Conservation (phyloP, 2,888 invertebrate genomes). For the Parelbella ahira region DNA sequence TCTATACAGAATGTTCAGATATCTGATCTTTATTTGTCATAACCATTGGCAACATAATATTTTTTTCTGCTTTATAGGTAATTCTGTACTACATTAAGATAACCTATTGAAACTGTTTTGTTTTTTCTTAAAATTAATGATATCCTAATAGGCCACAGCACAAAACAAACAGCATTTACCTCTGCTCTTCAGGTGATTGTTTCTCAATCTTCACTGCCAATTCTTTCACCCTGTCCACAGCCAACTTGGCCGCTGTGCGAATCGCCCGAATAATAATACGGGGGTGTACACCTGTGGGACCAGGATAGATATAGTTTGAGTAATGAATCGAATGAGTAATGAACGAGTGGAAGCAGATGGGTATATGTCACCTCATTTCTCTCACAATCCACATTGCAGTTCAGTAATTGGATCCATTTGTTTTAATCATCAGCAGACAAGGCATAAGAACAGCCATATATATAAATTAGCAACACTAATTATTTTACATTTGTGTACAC, state of each 20-base stretch:
- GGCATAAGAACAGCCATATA: no score
- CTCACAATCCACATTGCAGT: slow-evolving; percentile 27
- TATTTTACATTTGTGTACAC: no score
- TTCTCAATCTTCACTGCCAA: slow-evolving; percentile 90
- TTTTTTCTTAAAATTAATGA: no score
- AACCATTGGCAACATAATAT: no score
- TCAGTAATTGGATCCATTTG: slow-evolving; percentile 38
- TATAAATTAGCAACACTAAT: no score
- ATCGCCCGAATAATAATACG: slow-evolving; percentile 95
- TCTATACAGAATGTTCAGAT: no score
- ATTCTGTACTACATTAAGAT: no score
- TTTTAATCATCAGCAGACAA: slow-evolving; percentile 33
- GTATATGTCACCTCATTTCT: slow-evolving; percentile 31
- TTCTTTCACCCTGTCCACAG: slow-evolving; percentile 90
- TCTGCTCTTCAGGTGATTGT: slow-evolving; percentile 80
- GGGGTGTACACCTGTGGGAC: slow-evolving; percentile 86
- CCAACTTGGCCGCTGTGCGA: slow-evolving; percentile 89
- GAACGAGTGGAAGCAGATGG: background rate
- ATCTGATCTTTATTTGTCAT: no score
- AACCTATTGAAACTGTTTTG: no score
- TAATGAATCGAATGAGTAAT: background rate
- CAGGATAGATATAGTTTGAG: background rate
- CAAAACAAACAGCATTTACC: slow-evolving; percentile 57
- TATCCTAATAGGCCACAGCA: no score
- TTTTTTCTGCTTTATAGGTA: no score